These are phyloP conservation scores for Notarius quadriscutis DNA, from an alignment of 2,113 vertebrate genomes.

Conservation along the genomic window DNA sequence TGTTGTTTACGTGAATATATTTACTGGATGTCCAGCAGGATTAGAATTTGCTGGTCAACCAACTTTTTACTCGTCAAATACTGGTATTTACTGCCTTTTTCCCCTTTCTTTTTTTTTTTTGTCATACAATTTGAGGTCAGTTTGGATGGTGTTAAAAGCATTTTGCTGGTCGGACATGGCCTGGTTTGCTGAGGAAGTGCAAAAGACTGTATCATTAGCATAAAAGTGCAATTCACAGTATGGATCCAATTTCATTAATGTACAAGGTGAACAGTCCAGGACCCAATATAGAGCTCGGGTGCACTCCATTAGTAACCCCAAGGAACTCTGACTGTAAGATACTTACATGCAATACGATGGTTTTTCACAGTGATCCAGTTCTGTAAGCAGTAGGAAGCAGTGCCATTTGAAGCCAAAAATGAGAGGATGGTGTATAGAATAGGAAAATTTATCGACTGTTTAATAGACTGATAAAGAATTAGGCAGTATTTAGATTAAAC, in stretches of 20 bases:
- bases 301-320: conserved; percentile 38
- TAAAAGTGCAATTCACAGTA: conserved; percentile 36
- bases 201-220: conserved; percentile 34
- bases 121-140: background rate
- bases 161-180: conserved; percentile 18
- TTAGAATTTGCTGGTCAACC: too few relatives aligned
- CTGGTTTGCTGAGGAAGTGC: conserved; percentile 26
- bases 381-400: background rate
- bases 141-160: conserved; percentile 21
- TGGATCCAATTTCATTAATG: conserved; percentile 36
- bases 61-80: too few relatives aligned
- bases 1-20: too few relatives aligned
- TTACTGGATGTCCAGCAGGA: too few relatives aligned
- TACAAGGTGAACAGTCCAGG: conserved; percentile 39
- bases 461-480: background rate
- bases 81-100: too few relatives aligned
- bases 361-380: conserved; percentile 14
- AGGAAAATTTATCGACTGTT: background rate
- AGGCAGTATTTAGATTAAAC: background rate
- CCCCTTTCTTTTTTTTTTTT: background rate
- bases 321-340: conserved; percentile 20
- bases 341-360: background rate
- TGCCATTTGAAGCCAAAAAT: background rate
- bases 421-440: background rate
- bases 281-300: conserved; percentile 14